phyloP scores from a whole-genome alignment of 2,113 vertebrate genomes.

The Lophochroa leadbeateri region DNA sequence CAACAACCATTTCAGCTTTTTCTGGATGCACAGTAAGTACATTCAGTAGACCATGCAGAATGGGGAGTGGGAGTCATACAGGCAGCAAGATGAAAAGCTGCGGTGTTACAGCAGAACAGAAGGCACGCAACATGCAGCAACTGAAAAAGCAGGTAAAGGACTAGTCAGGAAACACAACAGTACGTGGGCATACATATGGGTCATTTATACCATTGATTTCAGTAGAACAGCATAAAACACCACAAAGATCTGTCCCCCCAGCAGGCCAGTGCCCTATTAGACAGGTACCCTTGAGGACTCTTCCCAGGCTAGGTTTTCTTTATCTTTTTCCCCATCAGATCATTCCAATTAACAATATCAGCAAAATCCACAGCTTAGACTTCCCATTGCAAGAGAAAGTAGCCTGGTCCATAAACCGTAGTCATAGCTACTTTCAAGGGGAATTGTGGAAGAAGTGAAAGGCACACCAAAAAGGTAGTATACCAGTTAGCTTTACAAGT shows the following conservation, averaged over 20 bases:
- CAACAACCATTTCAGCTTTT: constrained; percentile 44
- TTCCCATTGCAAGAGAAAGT: not conserved
- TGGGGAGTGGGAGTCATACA: not conserved
- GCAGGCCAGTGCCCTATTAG: not conserved
- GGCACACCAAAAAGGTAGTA: not conserved
- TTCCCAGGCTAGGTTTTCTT: not conserved
- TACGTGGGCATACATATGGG: accelerated
- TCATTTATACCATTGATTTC: not conserved
- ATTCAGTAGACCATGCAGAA: not conserved
- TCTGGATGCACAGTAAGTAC: not conserved
- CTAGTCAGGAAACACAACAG: not conserved
- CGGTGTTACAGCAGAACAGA: not conserved
- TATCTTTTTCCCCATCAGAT: not conserved
- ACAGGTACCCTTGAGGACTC: not conserved
- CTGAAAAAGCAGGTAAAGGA: not conserved
- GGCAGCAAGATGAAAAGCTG: not conserved
- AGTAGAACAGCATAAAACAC: not conserved
- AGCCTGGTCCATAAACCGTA: not conserved
- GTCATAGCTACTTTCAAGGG: not conserved
- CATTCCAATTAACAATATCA: not conserved
- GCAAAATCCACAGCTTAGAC: not conserved
- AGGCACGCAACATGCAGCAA: not conserved
- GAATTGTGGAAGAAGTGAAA: not conserved
- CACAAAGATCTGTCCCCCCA: not conserved
- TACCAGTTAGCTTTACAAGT: not conserved